phyloP scores from a whole-genome alignment of 1,140 invertebrate species.

The Aphelenchoides besseyi region DNA sequence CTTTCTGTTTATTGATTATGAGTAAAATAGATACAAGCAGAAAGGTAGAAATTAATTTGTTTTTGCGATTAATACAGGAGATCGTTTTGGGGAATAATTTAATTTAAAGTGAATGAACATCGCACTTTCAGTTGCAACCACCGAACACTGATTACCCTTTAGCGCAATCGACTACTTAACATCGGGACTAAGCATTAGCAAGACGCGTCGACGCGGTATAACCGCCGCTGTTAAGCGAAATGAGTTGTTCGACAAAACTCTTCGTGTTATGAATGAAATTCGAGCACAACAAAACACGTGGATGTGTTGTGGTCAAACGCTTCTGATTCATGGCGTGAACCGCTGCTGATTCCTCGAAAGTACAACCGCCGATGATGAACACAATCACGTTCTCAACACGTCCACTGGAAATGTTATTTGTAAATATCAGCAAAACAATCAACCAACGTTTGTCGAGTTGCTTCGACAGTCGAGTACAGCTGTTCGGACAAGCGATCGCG shows the following conservation, averaged over 20 bases:
- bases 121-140: no score
- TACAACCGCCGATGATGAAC: conserved; percentile 91
- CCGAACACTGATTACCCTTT: no score
- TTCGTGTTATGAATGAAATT: conserved; percentile 81
- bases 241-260: conserved; percentile 51
- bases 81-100: no score
- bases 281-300: conserved; percentile 80
- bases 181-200: background rate
- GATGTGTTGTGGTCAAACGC: conserved; percentile 66
- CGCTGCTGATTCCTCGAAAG: conserved; percentile 87
- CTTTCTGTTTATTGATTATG: no score
- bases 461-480: conserved; percentile 40
- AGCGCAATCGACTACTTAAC: no score
- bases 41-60: no score
- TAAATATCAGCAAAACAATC: conserved; percentile 1
- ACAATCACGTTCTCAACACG: conserved; percentile 80
- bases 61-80: no score
- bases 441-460: conserved; percentile 34
- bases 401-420: conserved; percentile 33
- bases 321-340: conserved; percentile 78
- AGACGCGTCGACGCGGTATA: background rate
- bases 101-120: no score
- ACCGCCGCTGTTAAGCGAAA: background rate
- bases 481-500: conserved; percentile 43
- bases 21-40: no score